Base-by-base conservation (phyloP, 2,797 vertebrate genomes). In the Danio jaintianensis region DNA sequence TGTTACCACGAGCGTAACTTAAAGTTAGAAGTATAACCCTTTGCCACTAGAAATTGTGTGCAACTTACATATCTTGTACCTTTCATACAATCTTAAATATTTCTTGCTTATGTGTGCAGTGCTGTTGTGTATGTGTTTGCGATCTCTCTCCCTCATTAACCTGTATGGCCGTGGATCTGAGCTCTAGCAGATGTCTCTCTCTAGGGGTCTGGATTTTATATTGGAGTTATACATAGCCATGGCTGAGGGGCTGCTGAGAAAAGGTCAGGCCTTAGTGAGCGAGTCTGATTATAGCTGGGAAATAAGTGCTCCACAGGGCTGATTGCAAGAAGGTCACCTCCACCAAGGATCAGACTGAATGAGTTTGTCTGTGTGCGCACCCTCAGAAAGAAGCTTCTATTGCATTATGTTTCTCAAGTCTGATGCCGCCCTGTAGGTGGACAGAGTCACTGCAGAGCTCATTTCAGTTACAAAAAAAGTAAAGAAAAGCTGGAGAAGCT, bases 401-500 rank as follows among this genome's bases (percentile, higher is more conserved):
- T 48, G n/a, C 22, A 56, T 61, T 36, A 71, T 8, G 61, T 40
- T 64, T 72, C 29, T 59, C 47, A 1, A 83, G 63, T 81, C 61
- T 80, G 50, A 78, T 48, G 79, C 43, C 29, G 4, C 80, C 62
- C 66, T 83, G 45, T 56, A 88, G 89, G 82, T 89, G 78, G 85
- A 86, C 79, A 71, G 84, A 53, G 81, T 86, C 80, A 50, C 48
- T n/a, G 82, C 58, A 15, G 55, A 82, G 53, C 52, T 80, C 40
- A 86, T 45, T 52, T 85, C 70, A 50, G 73, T 75, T 55, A 70
- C 69, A 81, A 72, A 79, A 29, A 62, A 68, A 67, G 62, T 45
- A 64, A 80, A 45, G 79, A 86, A 29, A 29, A 74, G 80, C 68
- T 16, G 58, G 58, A 61, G 72, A 83, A 75, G 67, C 78, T 18